Base-by-base conservation (phyloP, 2,888 invertebrate species). In the Rhagophthalmus giganteus region DNA sequence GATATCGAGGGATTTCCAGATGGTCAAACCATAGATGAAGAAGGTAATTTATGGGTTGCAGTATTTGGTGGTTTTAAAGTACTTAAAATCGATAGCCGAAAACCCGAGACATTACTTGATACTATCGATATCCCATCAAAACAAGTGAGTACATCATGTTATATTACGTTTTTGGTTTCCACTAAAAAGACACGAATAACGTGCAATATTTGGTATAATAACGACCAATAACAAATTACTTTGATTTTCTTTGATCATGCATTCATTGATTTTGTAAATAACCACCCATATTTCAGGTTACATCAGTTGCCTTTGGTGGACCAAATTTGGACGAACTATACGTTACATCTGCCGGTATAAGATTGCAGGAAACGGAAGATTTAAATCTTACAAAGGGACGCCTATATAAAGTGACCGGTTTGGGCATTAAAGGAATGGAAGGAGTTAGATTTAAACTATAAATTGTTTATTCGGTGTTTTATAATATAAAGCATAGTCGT, bases 11-110 rank as follows among this genome's bases (percentile, higher is more conserved):
- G 81, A 9, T 76, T 83, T 60, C 83, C 83, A 37, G 88, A 88
- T 73, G 88, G 88, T n/a, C 87, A 90, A 87, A 86, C 88, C 54
- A 86, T 88, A 40, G 90, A 90, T 74, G 78, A 80, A 0, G 83
- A 88, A 51, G 89, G 86, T 2, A 86, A 86, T 69, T 76, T 90
- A 2, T 90, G 90, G 86, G 80, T 90, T 28, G 88, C 88, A 38
- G 84, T 85, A 67, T 90, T 85, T 66, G 81, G 81, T 56, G 88
- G 84, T 1, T 78, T 81, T 4, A 79, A 81, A 66, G 76, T 86
- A 41, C 34, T 70, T 6, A 64, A 81, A 66, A 74, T 84, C 15
- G 79, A 83, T 65, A 81, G 84, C 0, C 65, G 63, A 2, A 69
- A 73, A 28, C 61, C 16, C 77, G 83, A 26, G 41, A 50, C 54